phyloP scores from a whole-genome alignment of 2,797 vertebrate species.

The Pseudotriccus pelzelni region DNA sequence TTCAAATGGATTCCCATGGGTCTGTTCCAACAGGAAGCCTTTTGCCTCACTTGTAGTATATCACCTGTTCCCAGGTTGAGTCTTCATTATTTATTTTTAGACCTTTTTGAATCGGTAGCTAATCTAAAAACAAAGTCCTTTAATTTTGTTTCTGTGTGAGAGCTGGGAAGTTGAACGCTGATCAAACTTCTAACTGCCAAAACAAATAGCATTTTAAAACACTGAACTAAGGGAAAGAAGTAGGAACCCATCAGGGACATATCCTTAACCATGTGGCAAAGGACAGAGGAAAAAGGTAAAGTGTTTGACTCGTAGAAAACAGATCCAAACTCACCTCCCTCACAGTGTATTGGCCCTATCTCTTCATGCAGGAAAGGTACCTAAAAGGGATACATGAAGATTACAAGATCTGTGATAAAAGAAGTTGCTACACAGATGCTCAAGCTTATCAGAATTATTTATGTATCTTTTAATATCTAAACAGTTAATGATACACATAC shows the following conservation, averaged over 20 bases:
- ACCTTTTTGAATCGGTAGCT: not conserved
- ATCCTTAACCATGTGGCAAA: not conserved
- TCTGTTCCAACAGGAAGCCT: not conserved
- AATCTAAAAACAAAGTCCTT: constrained; percentile 30
- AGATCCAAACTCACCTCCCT: not conserved
- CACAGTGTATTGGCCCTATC: not conserved
- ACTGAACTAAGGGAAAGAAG: not conserved
- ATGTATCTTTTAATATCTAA: not conserved
- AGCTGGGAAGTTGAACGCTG: constrained; percentile 2
- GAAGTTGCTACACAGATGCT: not conserved
- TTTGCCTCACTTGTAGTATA: not conserved
- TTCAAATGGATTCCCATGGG: not conserved
- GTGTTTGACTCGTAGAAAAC: not conserved
- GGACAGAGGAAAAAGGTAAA: not conserved
- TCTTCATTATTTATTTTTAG: not conserved
- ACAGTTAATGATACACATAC: not conserved
- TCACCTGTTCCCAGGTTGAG: not conserved
- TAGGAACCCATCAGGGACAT: not conserved
- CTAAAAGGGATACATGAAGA: not conserved
- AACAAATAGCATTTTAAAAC: constrained; percentile 17
- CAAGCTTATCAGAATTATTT: not conserved
- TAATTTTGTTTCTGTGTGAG: not conserved
- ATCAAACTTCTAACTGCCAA: constrained; percentile 2
- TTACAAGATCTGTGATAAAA: not conserved
- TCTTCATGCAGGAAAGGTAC: not conserved